Base-by-base conservation (phyloP, 2,113 vertebrate genomes). In the Varanus komodoensis region DNA sequence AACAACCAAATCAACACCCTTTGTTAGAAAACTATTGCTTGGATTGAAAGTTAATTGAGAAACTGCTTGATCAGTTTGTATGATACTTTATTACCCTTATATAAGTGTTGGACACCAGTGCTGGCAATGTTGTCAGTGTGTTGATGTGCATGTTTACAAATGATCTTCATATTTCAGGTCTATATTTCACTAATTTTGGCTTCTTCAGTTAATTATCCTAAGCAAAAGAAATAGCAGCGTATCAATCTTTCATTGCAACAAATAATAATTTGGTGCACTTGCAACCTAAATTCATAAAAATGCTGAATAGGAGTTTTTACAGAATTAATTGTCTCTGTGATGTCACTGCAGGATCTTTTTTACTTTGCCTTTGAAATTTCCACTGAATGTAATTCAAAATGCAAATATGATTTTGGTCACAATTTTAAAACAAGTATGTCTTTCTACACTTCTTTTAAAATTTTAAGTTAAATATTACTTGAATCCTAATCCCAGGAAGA, bases 321-420 rank as follows among this genome's bases (percentile, higher is more conserved):
- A 67, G 32, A n/a, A 6, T 84, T 68, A 25, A 14, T 19, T 23
- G 75, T 86, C 1, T 44, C 52, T 12, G 32, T 68, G 6, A 8
- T 6, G 3, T n/a, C 27, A 52, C 27, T 17, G 34, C 15, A 2
- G 12, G n/a, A 9, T 14, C 38, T 44, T 32, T 1, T 4, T 54
- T 50, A n/a, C 6, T 23, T 0, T 6, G 1, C 38, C 68, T 67
- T 25, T 89, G 1, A 29, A 54, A 0, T 3, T 3, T 57, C 73
- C n/a, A 38, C 14, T 0, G 0, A 12, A 85, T 15, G 48, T 21
- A 86, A 19, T 48, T 54, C 19, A 57, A 86, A 57, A 86, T 73
- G 15, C 8, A 52, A 44, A 44, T 44, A 44, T 2, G 38, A 44
- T 44, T 44, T 44, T 44, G 38, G 38, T 44, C 38, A 44, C 38